Conservation (phyloP, 2,797 vertebrate species). For the Gymnodraco acuticeps region DNA sequence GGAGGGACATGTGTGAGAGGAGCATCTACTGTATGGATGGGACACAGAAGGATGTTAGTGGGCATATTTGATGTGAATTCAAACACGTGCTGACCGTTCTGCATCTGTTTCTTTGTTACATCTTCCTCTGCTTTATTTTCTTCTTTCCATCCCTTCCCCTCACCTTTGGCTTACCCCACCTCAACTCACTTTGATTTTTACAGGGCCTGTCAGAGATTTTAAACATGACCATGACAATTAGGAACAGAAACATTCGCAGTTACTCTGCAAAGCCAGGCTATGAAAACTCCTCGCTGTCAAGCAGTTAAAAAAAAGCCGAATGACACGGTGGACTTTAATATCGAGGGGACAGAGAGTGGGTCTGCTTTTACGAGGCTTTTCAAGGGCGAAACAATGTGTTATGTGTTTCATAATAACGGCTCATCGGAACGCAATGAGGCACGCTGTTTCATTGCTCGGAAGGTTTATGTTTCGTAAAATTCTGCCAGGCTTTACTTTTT, state of each 20-base stretch:
- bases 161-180: constrained; percentile 55
- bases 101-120: constrained; percentile 39
- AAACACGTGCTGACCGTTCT: constrained; percentile 6
- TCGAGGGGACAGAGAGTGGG: constrained; percentile 27
- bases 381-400: constrained; percentile 41
- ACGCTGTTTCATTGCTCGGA: constrained; percentile 42
- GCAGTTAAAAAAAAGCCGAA: constrained; percentile 23
- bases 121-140: not conserved
- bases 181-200: constrained; percentile 47
- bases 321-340: constrained; percentile 44
- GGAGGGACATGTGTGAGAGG: constrained; percentile 39
- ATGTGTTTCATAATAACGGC: constrained; percentile 64
- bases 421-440: constrained; percentile 56
- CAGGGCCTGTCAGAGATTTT: constrained; percentile 46
- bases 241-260: constrained; percentile 42
- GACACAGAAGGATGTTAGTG: not conserved
- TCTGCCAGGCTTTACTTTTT: constrained; percentile 26
- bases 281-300: constrained; percentile 40
- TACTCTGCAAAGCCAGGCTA: constrained; percentile 40
- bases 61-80: not conserved
- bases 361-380: constrained; percentile 48
- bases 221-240: constrained; percentile 43
- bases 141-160: constrained; percentile 29
- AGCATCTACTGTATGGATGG: constrained; percentile 12
- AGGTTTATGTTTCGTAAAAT: constrained; percentile 52